A percentile compares a stretch with the other conserved stretches of the same genome.
phyloP scores from a whole-genome alignment of 2,888 invertebrate species.

The Drosophila kokeensis region DNA sequence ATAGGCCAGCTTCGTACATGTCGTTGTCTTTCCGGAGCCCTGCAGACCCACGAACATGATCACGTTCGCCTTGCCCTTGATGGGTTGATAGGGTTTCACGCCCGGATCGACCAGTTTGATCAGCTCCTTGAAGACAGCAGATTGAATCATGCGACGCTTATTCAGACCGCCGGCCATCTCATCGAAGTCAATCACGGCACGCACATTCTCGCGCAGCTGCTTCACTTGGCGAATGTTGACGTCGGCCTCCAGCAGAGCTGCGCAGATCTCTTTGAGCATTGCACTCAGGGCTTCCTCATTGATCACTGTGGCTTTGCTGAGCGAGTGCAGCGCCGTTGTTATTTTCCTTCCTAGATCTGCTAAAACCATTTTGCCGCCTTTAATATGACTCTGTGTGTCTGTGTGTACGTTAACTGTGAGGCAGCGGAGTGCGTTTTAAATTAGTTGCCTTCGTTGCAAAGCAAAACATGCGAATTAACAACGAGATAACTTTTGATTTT shows the following conservation, averaged over 20 bases:
- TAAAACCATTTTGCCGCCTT: conserved; percentile 94
- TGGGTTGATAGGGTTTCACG: conserved; percentile 97
- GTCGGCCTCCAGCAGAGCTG: conserved; percentile 98
- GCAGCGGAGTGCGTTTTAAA: conserved; percentile 44
- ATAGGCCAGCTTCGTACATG: conserved; percentile 99
- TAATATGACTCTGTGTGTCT: conserved; percentile 9
- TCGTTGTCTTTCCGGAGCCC: conserved; percentile 99
- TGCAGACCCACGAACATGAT: conserved; percentile 99
- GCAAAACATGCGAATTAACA: conserved; percentile 52
- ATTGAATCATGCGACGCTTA: conserved; percentile 99
- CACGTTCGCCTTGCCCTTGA: conserved; percentile 97
- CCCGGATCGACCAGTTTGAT: conserved; percentile 99
- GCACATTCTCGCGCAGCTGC: conserved; percentile 98
- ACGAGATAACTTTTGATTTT: conserved; percentile 48
- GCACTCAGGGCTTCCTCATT: conserved; percentile 99
- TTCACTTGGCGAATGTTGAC: conserved; percentile 98
- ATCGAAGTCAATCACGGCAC: conserved; percentile 98
- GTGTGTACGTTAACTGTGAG: conserved; percentile 40
- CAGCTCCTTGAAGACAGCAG: conserved; percentile 98
- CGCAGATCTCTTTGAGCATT: conserved; percentile 99
- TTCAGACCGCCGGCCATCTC: conserved; percentile 99
- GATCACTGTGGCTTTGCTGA: conserved; percentile 99
- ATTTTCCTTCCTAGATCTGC: conserved; percentile 99
- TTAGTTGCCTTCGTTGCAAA: conserved; percentile 46
- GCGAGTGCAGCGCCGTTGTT: conserved; percentile 97